Evolutionary conservation across 2,888 invertebrate genomes (phyloP).

Genomic region (Dicyrtoma fusca): DNA sequence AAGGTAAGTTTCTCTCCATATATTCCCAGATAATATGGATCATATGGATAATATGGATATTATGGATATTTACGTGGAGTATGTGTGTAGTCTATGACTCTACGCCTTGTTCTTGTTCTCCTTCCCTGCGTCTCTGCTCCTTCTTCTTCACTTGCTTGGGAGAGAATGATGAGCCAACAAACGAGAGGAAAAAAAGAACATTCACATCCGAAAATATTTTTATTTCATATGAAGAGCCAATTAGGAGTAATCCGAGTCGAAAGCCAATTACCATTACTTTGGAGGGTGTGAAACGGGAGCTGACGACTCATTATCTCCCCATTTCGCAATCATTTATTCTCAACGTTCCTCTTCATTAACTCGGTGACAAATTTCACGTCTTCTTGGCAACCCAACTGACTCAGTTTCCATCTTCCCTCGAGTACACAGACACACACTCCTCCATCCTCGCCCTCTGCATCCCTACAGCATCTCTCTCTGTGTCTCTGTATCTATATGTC

Average conservation of each 20-base stretch:
- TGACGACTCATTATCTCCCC: constrained; percentile 57
- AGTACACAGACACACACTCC: too few relatives aligned
- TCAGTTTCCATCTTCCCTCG: too few relatives aligned
- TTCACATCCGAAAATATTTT: constrained; percentile 52
- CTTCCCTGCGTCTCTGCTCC: not conserved
- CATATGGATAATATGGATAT: not conserved
- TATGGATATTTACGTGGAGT: not conserved
- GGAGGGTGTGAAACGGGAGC: constrained; percentile 56
- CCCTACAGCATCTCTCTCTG: too few relatives aligned
- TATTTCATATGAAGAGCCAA: constrained; percentile 57
- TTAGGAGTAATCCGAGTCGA: constrained; percentile 57
- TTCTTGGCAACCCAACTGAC: constrained; percentile 22
- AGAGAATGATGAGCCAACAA: not conserved
- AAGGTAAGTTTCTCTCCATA: too few relatives aligned
- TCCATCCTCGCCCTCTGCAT: too few relatives aligned
- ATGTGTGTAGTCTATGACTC: too few relatives aligned
- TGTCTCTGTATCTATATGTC: too few relatives aligned
- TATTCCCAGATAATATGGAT: too few relatives aligned
- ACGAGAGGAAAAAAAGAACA: constrained; percentile 9
- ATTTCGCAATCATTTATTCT: constrained; percentile 57
- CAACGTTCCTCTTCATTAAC: constrained; percentile 57
- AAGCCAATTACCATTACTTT: constrained; percentile 56
- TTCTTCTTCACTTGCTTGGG: not conserved
- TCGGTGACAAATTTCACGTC: constrained; percentile 57
- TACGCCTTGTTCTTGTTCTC: too few relatives aligned